phyloP scores from a whole-genome alignment of 1,140 invertebrate genomes.

The Artemia franciscana region DNA sequence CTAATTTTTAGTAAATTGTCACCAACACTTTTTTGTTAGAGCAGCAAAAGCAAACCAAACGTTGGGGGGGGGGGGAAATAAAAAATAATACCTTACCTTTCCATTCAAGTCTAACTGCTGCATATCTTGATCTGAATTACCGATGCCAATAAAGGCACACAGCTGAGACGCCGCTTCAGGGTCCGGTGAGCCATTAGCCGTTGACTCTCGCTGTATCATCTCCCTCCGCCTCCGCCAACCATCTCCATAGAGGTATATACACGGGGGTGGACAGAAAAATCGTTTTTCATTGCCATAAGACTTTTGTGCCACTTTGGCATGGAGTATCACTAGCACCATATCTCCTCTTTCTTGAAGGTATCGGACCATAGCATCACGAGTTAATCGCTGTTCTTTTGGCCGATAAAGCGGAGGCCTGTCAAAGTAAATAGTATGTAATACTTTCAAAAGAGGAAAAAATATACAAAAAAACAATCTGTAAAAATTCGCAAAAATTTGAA shows the following conservation, averaged over 20 bases:
- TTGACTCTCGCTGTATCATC: conserved; percentile 48
- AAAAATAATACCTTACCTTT: conserved; percentile 25
- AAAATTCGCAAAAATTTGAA: no score
- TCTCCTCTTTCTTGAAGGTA: conserved; percentile 82
- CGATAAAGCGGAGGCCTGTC: conserved; percentile 35
- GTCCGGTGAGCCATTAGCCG: conserved; percentile 12
- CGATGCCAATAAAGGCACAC: conserved; percentile 95
- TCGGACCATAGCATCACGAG: conserved; percentile 81
- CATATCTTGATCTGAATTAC: conserved; percentile 96
- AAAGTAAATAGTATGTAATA: conserved; percentile 10
- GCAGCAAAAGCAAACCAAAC: no score
- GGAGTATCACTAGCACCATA: conserved; percentile 88
- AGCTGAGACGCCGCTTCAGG: conserved; percentile 75
- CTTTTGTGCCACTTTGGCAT: conserved; percentile 97
- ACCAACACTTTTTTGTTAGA: no score
- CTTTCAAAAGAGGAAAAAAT: no score
- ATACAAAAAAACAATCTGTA: no score
- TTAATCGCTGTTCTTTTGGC: conserved; percentile 57
- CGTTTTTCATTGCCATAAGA: conserved; percentile 99
- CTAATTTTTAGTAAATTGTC: no score
- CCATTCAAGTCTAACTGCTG: conserved; percentile 86
- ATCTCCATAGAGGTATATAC: conserved; percentile 91
- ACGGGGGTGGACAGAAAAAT: conserved; percentile 98
- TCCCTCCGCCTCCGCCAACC: conserved; percentile 87
- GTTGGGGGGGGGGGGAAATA: no score